These are phyloP conservation scores for Paramisgurnus dabryanus DNA, from an alignment of 2,113 vertebrate species.

Conservation along the genomic window DNA sequence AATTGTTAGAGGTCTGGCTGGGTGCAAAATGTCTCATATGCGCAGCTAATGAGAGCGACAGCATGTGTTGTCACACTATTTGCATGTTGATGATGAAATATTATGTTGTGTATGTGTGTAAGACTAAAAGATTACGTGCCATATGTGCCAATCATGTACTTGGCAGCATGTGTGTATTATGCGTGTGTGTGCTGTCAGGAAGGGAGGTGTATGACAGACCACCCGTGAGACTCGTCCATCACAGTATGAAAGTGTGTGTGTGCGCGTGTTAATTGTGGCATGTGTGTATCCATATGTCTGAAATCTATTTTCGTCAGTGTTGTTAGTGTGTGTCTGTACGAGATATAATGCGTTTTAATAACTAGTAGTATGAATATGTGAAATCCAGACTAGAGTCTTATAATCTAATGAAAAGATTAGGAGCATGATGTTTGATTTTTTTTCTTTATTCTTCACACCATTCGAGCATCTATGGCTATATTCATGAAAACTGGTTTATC, in stretches of 20 bases:
- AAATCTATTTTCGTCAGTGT: background rate
- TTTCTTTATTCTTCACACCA: too few relatives aligned
- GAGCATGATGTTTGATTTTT: too few relatives aligned
- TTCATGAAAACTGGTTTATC: too few relatives aligned
- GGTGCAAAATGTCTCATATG: slow-evolving; percentile 34
- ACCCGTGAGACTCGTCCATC: slow-evolving; percentile 7
- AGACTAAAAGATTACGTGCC: slow-evolving; percentile 23
- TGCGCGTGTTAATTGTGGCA: background rate
- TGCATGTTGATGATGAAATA: slow-evolving; percentile 40
- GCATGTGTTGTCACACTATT: slow-evolving; percentile 41
- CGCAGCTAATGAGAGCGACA: slow-evolving; percentile 27
- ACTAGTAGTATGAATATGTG: background rate
- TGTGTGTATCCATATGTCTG: slow-evolving; percentile 5
- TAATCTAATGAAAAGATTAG: too few relatives aligned
- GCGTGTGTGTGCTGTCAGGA: background rate
- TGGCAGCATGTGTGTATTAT: slow-evolving; percentile 21
- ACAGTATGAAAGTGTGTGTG: background rate
- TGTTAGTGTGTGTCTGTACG: background rate
- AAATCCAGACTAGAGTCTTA: background rate
- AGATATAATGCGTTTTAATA: background rate
- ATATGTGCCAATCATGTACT: slow-evolving; percentile 43
- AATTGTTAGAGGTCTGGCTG: background rate
- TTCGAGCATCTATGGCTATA: too few relatives aligned
- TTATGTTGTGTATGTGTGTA: slow-evolving; percentile 31
- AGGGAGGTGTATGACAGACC: slow-evolving; percentile 15